Evolutionary conservation across 1,140 invertebrate species (phyloP).

Genomic region (Oppia nitens): DNA sequence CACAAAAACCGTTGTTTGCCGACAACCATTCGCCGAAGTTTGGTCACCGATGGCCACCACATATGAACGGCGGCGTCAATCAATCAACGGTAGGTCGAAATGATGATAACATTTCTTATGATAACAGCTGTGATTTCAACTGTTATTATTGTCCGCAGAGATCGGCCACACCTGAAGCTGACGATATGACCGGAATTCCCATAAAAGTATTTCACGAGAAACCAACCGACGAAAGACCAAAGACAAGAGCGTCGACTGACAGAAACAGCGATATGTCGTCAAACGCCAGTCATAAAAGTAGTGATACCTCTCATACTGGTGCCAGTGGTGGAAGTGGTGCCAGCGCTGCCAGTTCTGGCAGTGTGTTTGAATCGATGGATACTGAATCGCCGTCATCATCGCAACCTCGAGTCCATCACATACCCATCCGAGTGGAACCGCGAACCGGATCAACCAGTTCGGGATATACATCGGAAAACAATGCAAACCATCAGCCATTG

Average conservation of each 20-base stretch:
- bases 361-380: neutral
- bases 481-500: neutral
- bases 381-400: neutral
- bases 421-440: constrained; percentile 71
- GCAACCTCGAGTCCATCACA: constrained; percentile 43
- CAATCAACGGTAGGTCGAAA: neutral
- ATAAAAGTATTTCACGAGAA: constrained; percentile 4
- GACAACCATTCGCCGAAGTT: neutral
- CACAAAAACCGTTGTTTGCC: neutral
- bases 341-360: neutral
- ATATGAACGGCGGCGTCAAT: neutral
- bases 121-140: neutral
- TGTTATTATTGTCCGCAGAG: neutral
- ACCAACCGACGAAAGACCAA: neutral
- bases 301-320: neutral
- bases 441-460: constrained; percentile 34
- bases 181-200: neutral
- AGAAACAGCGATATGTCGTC: neutral
- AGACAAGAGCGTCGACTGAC: neutral
- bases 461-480: neutral
- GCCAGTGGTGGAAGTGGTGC: neutral
- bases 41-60: neutral
- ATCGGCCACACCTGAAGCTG: neutral
- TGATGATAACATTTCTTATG: neutral
- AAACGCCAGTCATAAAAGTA: neutral